Conservation (phyloP, 1,140 invertebrate species). For the Aphelenchoides avenae region DNA sequence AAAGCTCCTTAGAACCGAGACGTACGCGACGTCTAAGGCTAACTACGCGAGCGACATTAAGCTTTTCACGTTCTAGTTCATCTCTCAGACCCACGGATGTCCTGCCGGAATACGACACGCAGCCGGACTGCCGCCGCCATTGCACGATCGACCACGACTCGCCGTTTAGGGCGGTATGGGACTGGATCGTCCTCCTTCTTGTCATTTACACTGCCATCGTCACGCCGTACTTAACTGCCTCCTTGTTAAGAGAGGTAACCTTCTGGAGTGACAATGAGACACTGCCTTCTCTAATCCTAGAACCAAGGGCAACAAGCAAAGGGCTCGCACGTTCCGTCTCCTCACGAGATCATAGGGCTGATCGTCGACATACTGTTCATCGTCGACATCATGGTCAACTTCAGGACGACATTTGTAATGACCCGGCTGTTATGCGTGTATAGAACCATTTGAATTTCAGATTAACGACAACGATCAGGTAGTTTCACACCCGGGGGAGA, state of each 20-base stretch:
- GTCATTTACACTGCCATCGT: constrained; percentile 99
- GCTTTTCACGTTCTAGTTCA: too few species aligned
- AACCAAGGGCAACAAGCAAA: constrained; percentile 26
- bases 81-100: too few species aligned
- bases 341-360: constrained; percentile 64
- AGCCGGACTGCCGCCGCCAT: constrained; percentile 73
- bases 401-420: constrained; percentile 98
- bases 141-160: constrained; percentile 98
- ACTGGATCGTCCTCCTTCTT: constrained; percentile 93
- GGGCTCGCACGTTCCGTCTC: constrained; percentile 61
- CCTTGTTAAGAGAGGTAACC: constrained; percentile 71
- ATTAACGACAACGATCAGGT: constrained; percentile 97
- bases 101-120: constrained; percentile 89
- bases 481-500: constrained; percentile 77
- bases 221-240: constrained; percentile 95
- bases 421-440: too few species aligned
- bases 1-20: too few species aligned
- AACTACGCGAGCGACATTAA: too few species aligned
- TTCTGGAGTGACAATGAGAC: background rate
- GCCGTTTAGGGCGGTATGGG: constrained; percentile 97
- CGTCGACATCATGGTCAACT: constrained; percentile 90
- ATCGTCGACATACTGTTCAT: constrained; percentile 97
- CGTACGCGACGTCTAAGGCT: too few species aligned
- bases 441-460: too few species aligned
- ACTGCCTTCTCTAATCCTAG: constrained; percentile 19